A percentile compares a stretch with the other conserved stretches of the same genome.
phyloP scores from a whole-genome alignment of 1,140 invertebrate species.

The Nasonia giraulti region DNA sequence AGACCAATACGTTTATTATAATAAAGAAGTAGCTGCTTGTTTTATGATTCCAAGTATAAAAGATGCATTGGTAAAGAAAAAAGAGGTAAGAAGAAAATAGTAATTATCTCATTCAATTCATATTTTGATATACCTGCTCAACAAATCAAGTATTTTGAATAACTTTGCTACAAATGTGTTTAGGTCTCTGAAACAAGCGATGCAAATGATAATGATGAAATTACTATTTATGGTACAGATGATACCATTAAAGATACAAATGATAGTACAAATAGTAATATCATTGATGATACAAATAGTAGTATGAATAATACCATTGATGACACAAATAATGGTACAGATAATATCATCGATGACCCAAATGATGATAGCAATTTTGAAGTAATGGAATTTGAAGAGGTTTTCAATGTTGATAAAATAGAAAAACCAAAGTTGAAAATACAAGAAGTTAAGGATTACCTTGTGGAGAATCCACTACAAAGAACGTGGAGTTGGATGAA shows the following conservation, averaged over 20 bases:
- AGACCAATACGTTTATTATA: constrained; percentile 15
- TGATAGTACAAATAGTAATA: background rate
- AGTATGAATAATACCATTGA: background rate
- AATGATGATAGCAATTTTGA: no score
- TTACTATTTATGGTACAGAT: background rate
- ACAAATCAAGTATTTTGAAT: background rate
- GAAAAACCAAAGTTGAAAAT: background rate
- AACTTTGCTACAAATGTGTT: background rate
- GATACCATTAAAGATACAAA: background rate
- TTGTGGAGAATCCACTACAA: background rate
- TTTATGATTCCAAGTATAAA: constrained; percentile 4
- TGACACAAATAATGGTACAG: background rate
- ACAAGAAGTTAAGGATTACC: background rate
- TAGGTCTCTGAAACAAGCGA: background rate
- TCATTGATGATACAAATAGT: background rate
- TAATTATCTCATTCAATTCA: background rate
- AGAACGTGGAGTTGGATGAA: constrained; percentile 28
- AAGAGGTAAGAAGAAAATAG: background rate
- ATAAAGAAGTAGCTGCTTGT: constrained; percentile 10
- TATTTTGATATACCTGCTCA: background rate
- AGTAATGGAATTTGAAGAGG: background rate
- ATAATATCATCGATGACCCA: background rate
- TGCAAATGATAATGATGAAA: background rate
- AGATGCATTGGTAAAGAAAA: background rate
- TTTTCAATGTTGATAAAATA: background rate